Percentiles rank a stretch among this genome's conserved stretches.
Evolutionary conservation across 2,888 invertebrate species (phyloP).

Genomic region (Gastrophysa polygoni): DNA sequence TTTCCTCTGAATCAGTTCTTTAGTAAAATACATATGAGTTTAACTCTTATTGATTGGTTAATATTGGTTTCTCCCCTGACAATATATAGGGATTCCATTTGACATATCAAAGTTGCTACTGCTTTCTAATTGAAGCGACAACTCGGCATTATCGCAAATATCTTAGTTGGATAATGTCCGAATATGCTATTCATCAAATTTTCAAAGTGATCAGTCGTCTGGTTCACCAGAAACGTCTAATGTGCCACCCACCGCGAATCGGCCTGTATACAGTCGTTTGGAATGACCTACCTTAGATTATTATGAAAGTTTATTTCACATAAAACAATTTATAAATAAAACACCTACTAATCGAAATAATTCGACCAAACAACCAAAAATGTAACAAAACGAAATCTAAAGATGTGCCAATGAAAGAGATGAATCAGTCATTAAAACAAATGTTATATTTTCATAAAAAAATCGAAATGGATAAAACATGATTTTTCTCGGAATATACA

Average conservation of each 20-base stretch:
- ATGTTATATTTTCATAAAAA: slow-evolving; percentile 5
- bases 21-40: too few species aligned
- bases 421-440: not conserved
- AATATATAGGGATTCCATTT: too few species aligned
- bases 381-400: not conserved
- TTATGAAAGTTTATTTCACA: not conserved
- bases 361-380: not conserved
- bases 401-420: not conserved
- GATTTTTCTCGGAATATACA: not conserved
- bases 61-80: too few species aligned
- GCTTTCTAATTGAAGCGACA: too few species aligned
- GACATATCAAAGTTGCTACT: too few species aligned
- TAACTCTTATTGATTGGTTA: too few species aligned
- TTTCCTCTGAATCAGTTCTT: too few species aligned
- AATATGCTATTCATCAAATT: too few species aligned
- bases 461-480: not conserved
- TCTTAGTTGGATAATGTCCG: not conserved
- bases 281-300: not conserved
- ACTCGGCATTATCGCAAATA: too few species aligned
- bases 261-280: not conserved
- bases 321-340: slow-evolving; percentile 1
- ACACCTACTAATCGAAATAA: not conserved
- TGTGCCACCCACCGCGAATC: too few species aligned
- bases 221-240: too few species aligned
- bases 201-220: too few species aligned